Conservation (phyloP, 2,797 vertebrate species). For the Poeciliopsis paucimaculata region DNA sequence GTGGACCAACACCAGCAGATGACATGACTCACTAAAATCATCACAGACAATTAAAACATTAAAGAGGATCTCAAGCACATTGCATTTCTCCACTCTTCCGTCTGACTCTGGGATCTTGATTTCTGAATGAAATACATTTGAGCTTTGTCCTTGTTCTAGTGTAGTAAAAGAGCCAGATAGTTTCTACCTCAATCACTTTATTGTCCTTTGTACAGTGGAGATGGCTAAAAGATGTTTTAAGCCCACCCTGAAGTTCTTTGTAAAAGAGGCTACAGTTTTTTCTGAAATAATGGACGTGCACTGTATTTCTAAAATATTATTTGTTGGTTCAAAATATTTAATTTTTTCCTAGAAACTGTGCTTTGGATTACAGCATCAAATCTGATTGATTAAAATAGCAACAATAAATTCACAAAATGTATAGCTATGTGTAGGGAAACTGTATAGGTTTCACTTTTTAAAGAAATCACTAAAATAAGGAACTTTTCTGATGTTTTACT, state of each 20-base stretch:
- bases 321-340: neutral
- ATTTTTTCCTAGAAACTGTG: neutral
- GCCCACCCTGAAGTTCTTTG: neutral
- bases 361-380: neutral
- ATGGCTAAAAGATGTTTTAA: neutral
- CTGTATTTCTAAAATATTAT: neutral
- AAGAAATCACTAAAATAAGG: neutral
- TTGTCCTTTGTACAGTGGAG: neutral
- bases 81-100: neutral
- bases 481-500: slow-evolving; percentile 1
- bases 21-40: neutral
- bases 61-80: neutral
- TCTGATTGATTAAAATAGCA: neutral
- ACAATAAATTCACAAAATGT: neutral
- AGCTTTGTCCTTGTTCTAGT: neutral
- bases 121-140: neutral
- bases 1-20: neutral
- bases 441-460: neutral
- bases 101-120: neutral
- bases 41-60: neutral
- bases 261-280: neutral
- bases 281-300: neutral
- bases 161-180: neutral
- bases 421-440: neutral
- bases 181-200: neutral